Evolutionary conservation across 2,888 invertebrate genomes (phyloP).

Genomic region (Tholera decimalis): DNA sequence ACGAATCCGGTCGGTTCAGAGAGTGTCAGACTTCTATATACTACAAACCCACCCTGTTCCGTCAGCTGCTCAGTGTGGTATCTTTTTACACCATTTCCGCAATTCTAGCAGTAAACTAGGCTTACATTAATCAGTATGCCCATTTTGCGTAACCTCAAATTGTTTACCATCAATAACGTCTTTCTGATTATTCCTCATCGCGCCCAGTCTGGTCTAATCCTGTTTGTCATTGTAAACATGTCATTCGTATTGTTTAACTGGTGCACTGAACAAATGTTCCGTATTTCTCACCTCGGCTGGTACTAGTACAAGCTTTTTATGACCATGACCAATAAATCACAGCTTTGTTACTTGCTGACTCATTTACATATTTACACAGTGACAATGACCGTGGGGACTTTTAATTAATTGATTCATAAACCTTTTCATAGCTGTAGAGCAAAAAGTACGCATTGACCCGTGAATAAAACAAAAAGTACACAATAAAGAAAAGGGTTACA

Average conservation of each 20-base stretch:
- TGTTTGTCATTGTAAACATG: conserved; percentile 58
- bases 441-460: conserved; percentile 89
- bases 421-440: conserved; percentile 84
- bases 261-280: conserved; percentile 71
- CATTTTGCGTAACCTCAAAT: background rate
- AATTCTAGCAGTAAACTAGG: too few relatives aligned
- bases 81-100: too few relatives aligned
- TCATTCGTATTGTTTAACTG: conserved; percentile 72
- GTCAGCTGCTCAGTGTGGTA: too few relatives aligned
- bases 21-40: too few relatives aligned
- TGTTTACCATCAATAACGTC: conserved; percentile 1
- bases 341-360: conserved; percentile 84
- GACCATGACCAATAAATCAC: conserved; percentile 85
- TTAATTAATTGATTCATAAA: conserved; percentile 91
- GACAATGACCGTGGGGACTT: conserved; percentile 90
- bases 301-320: conserved; percentile 74
- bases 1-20: too few relatives aligned
- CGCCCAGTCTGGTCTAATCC: conserved; percentile 41
- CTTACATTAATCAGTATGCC: background rate
- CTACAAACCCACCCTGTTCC: too few relatives aligned
- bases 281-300: conserved; percentile 84
- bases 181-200: background rate
- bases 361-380: conserved; percentile 89
- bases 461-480: conserved; percentile 87
- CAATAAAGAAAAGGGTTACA: conserved; percentile 87